phyloP scores from a whole-genome alignment of 2,888 invertebrate genomes.

The Zaprionus lineosus region DNA sequence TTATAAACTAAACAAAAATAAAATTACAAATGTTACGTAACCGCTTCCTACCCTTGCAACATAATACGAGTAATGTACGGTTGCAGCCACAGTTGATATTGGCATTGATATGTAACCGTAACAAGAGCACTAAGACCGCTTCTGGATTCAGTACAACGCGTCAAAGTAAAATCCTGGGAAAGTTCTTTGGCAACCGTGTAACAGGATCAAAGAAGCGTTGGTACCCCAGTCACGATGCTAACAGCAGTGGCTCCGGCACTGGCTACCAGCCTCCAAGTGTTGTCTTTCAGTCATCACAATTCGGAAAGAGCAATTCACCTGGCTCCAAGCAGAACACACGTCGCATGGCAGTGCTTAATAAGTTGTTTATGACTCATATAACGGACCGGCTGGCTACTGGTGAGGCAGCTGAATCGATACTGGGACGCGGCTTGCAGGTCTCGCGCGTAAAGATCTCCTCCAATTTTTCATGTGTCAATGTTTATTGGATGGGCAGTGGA shows the following conservation, averaged over 20 bases:
- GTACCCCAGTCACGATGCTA: conserved; percentile 58
- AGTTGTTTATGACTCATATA: conserved; percentile 91
- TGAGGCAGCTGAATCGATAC: conserved; percentile 85
- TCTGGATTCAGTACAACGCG: conserved; percentile 43
- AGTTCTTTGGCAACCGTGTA: conserved; percentile 77
- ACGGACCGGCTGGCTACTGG: conserved; percentile 91
- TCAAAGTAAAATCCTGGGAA: conserved; percentile 79
- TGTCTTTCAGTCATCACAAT: conserved; percentile 54
- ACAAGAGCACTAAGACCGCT: conserved; percentile 24
- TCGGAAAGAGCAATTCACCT: conserved; percentile 42
- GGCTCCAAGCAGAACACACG: conserved; percentile 84
- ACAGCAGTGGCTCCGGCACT: neutral
- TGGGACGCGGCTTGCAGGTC: conserved; percentile 88
- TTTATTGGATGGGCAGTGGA: conserved; percentile 88
- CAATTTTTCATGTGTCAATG: conserved; percentile 87
- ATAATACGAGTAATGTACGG: neutral
- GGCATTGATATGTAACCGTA: neutral
- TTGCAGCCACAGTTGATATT: neutral
- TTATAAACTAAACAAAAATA: conserved; percentile 2
- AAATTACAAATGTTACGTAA: conserved; percentile 45
- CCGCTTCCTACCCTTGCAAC: conserved; percentile 19
- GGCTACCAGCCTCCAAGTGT: conserved; percentile 29
- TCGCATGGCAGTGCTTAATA: conserved; percentile 88
- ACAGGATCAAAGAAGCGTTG: conserved; percentile 80
- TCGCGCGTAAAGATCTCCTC: conserved; percentile 87